phyloP scores from a whole-genome alignment of 2,888 invertebrate genomes.

The Trilocha varians region DNA sequence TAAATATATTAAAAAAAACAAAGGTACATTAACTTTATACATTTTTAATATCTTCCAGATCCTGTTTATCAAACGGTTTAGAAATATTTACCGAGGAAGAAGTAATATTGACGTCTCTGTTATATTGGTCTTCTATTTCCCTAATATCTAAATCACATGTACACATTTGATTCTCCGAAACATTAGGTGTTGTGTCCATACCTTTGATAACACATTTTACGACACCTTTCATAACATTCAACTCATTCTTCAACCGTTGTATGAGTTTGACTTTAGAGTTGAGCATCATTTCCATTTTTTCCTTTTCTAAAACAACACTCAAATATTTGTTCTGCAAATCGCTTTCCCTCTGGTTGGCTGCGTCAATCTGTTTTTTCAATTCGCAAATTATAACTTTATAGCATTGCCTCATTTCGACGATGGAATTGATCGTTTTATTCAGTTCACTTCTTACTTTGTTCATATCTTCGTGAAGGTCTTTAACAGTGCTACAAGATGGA shows the following conservation, averaged over 20 bases:
- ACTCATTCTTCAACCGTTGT: conserved; percentile 40
- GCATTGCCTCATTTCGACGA: conserved; percentile 26
- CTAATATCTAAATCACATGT: conserved; percentile 38
- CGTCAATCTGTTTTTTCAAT: conserved; percentile 43
- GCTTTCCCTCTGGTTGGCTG: conserved; percentile 32
- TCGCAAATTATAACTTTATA: conserved; percentile 35
- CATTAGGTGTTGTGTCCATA: conserved; percentile 23
- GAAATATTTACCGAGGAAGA: neutral
- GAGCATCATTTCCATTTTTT: conserved; percentile 42
- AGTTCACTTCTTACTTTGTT: conserved; percentile 32
- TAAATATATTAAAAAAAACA: no score
- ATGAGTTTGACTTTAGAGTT: conserved; percentile 40
- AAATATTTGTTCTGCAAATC: conserved; percentile 32
- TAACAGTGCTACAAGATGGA: conserved; percentile 4
- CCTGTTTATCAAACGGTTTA: neutral
- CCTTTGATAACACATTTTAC: conserved; percentile 43
- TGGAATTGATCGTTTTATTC: conserved; percentile 23
- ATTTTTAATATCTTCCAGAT: no score
- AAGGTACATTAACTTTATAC: no score
- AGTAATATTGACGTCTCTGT: conserved; percentile 19
- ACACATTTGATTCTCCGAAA: conserved; percentile 16
- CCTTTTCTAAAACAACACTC: conserved; percentile 45
- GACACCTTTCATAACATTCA: conserved; percentile 34
- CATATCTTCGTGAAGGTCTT: conserved; percentile 27
- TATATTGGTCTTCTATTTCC: conserved; percentile 38